Conservation (phyloP, 2,797 vertebrate genomes). For the Heterohyrax brucei region DNA sequence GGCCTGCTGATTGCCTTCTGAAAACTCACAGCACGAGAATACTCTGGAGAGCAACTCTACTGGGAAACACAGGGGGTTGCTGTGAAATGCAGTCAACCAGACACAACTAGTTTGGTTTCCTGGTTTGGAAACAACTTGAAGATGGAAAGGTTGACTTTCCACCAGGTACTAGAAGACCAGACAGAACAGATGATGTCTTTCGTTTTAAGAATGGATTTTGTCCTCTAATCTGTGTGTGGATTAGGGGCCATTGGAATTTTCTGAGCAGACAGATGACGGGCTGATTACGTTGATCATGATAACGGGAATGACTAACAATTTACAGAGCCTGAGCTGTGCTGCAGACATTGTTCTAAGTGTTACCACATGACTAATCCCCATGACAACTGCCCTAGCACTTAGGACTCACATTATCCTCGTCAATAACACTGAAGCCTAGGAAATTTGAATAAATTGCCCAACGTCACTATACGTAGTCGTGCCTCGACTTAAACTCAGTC, state of each 20-base stretch:
- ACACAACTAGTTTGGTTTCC: too few relatives aligned
- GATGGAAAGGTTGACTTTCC: too few relatives aligned
- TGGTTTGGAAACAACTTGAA: too few relatives aligned
- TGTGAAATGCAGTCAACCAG: too few relatives aligned
- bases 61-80: too few relatives aligned
- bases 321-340: not conserved
- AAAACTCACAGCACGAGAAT: too few relatives aligned
- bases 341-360: not conserved
- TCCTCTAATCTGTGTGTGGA: not conserved
- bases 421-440: not conserved
- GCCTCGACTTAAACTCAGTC: not conserved
- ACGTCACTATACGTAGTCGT: not conserved
- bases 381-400: not conserved
- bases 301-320: not conserved
- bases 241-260: not conserved
- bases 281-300: accelerated
- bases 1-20: too few relatives aligned
- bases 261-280: not conserved
- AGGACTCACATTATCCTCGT: not conserved
- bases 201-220: not conserved
- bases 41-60: too few relatives aligned
- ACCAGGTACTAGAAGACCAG: not conserved
- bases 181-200: not conserved
- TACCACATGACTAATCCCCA: not conserved
- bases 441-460: not conserved